These are phyloP conservation scores for Thamnophis elegans DNA, from an alignment of 2,797 vertebrate species.

Conservation along the genomic window DNA sequence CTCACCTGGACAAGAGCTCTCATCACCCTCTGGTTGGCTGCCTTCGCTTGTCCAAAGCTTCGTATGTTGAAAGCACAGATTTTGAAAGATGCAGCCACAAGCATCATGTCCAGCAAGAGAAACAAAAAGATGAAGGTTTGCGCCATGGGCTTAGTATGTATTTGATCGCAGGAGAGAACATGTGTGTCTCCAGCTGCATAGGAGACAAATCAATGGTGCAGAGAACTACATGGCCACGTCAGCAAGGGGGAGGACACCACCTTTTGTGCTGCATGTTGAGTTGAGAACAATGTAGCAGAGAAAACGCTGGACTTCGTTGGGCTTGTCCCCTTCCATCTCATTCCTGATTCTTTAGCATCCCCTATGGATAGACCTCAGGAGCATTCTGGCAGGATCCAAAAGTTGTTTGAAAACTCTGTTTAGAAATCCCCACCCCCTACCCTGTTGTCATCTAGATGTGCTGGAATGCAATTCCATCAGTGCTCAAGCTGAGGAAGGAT, in stretches of 20 bases:
- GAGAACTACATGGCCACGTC: not conserved
- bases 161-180: not conserved
- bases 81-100: constrained; percentile 61
- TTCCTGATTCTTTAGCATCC: not conserved
- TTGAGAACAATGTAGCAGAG: not conserved
- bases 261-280: constrained; percentile 2
- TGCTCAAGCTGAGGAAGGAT: not conserved
- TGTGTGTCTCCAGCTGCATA: not conserved
- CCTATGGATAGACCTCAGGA: not conserved
- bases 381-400: not conserved
- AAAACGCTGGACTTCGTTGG: not conserved
- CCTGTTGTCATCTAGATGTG: not conserved
- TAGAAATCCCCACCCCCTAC: not conserved
- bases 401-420: not conserved
- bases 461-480: not conserved
- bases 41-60: constrained; percentile 78
- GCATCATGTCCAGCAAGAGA: constrained; percentile 29
- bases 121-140: constrained; percentile 11
- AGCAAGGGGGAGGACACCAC: not conserved
- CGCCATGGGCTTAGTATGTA: not conserved
- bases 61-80: constrained; percentile 86
- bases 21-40: constrained; percentile 70
- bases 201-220: not conserved
- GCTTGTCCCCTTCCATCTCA: not conserved
- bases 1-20: constrained; percentile 73